Percentiles rank a stretch among this genome's conserved stretches.
Conservation (phyloP, 1,140 invertebrate species). For the Phenacoccus solenopsis region DNA sequence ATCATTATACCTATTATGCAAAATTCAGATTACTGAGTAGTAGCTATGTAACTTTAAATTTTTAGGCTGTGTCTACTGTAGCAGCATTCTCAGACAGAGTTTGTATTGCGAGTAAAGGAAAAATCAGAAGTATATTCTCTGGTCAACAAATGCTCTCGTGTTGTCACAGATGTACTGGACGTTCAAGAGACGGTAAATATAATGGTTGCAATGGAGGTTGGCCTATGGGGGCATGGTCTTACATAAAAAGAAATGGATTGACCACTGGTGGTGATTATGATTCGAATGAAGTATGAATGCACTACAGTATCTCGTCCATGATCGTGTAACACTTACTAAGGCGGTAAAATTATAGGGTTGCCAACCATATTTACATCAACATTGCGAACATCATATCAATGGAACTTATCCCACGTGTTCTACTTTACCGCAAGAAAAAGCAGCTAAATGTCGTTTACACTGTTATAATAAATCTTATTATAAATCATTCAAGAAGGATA, state of each 20-base stretch:
- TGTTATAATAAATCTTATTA: background rate
- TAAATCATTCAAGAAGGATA: background rate
- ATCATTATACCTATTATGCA: too few species aligned
- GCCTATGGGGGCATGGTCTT: constrained; percentile 18
- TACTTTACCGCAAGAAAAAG: background rate
- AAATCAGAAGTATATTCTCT: constrained; percentile 41
- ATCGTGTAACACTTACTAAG: too few species aligned
- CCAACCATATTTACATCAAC: background rate
- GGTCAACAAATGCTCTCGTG: constrained; percentile 43
- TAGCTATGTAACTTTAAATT: background rate
- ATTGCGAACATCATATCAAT: background rate
- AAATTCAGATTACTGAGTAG: background rate
- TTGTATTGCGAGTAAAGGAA: constrained; percentile 47
- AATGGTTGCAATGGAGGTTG: constrained; percentile 21
- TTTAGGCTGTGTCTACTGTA: constrained; percentile 19
- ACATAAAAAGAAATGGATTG: constrained; percentile 11
- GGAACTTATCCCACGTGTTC: background rate
- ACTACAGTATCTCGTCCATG: background rate
- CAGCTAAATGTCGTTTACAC: background rate
- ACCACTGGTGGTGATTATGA: constrained; percentile 20
- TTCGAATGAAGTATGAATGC: constrained; percentile 29
- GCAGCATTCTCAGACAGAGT: constrained; percentile 51
- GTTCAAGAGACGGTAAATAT: background rate
- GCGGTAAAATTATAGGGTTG: background rate
- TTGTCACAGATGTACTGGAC: background rate